Evolutionary conservation across 2,797 vertebrate genomes (phyloP), one percentile per base, ranked within the genome.

Genomic region (Notolabrus celidotus): DNA sequence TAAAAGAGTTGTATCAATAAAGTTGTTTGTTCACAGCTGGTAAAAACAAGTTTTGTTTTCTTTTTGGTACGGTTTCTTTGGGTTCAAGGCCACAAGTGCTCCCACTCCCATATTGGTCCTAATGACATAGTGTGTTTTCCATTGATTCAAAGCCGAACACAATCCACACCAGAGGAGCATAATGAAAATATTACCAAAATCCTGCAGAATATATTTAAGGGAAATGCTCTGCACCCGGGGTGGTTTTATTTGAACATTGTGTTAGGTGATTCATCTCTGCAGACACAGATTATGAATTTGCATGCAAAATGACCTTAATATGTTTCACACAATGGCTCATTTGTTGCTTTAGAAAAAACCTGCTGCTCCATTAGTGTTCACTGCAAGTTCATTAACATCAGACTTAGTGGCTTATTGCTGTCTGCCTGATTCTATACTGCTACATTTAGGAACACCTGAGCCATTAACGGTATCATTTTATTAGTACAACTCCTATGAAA

Each of bases 311-410:
- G 34, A 62, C 51, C 27, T 62, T 50, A 53, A 53, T 53, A 51
- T 61, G 34, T 61, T 78, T 57, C 31, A 62, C 52, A 64, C 25
- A 67, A 36, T 29, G 41, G 27, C 67, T 67, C 57, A 47, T 71
- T 50, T 71, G 61, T 58, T 52, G 56, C 36, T 70, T 22, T 52
- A 42, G 62, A 36, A 27, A 46, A 46, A 23, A 20, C 1, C 36
- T 15, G 47, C 42, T 58, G 31, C 42, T 54, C 29, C 58, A 71
- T 60, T 46, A 56, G 33, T 49, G 50, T 33, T 60, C 31, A 19
- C 61, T 54, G 47, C 20, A 33, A 38, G 27, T 70, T 55, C 51
- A 72, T 65, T 68, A 62, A 54, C 25, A 53, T 36, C 14, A 7
- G 29, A 65, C 39, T 77, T 43, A 43, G 7, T 34, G 23, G 27